These are phyloP conservation scores for Argynnis bischoffii DNA, from an alignment of 2,888 invertebrate species.

Conservation along the genomic window DNA sequence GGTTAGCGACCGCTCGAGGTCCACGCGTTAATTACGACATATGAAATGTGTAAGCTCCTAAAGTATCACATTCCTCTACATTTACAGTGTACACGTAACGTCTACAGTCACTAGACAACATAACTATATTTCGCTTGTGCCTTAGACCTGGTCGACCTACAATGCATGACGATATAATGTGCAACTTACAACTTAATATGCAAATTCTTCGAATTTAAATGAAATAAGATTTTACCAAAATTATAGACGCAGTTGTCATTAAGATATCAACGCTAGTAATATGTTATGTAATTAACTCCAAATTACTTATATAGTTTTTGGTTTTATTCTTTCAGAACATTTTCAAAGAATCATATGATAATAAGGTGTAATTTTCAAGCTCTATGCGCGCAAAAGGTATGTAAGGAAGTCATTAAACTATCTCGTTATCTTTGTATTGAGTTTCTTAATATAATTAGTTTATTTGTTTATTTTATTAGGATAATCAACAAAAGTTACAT, in stretches of 20 bases:
- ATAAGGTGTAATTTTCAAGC: no score
- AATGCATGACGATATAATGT: constrained; percentile 13
- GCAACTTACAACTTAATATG: constrained; percentile 6
- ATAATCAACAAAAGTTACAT: no score
- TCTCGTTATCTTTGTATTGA: no score
- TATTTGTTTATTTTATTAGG: no score
- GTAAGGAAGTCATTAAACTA: no score
- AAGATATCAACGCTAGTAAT: background rate
- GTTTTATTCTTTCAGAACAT: no score
- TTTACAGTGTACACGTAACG: constrained; percentile 4
- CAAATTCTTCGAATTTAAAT: constrained; percentile 5
- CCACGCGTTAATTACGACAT: constrained; percentile 27
- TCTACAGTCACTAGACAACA: constrained; percentile 4
- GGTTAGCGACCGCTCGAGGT: constrained; percentile 33
- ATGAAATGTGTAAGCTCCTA: constrained; percentile 12
- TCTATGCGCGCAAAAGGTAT: no score
- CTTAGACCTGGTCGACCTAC: background rate
- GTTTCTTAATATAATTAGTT: no score
- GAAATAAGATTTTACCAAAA: constrained; percentile 2
- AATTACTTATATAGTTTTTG: background rate
- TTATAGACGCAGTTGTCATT: background rate
- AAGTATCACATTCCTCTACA: constrained; percentile 10
- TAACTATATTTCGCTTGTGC: background rate
- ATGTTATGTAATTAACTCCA: constrained; percentile 6
- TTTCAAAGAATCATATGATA: no score